Percentiles rank a stretch among this genome's conserved stretches.
Evolutionary conservation across 2,797 vertebrate species (phyloP).

Genomic region (Austrolebias charrua): DNA sequence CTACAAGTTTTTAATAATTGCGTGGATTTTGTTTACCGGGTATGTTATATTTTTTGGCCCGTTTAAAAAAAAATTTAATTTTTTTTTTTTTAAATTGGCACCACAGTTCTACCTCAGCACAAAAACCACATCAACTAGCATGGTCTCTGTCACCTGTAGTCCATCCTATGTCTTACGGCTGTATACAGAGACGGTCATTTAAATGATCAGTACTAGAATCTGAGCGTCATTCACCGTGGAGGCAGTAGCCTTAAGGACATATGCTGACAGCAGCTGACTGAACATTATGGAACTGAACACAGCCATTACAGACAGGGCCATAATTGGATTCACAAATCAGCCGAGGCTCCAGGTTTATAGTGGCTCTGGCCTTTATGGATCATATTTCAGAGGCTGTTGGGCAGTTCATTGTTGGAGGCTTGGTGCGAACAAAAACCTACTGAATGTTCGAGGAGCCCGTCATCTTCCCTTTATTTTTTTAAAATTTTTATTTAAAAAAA

Average conservation of each 20-base stretch:
- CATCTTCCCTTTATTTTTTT: conserved; percentile 13
- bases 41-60: no score
- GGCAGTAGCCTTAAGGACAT: conserved; percentile 53
- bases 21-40: no score
- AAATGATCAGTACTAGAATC: conserved; percentile 40
- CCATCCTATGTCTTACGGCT: conserved; percentile 6
- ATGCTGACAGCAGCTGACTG: conserved; percentile 75
- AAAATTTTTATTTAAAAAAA: conserved; percentile 12
- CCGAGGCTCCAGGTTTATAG: conserved; percentile 74
- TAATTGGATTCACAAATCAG: conserved; percentile 87
- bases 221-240: conserved; percentile 33
- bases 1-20: no score
- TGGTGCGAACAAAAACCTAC: conserved; percentile 49
- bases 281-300: conserved; percentile 78
- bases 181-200: conserved; percentile 36
- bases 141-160: not conserved
- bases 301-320: conserved; percentile 76
- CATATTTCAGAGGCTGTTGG: conserved; percentile 73
- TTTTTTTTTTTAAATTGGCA: not conserved
- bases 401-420: conserved; percentile 64
- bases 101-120: not conserved
- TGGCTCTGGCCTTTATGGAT: conserved; percentile 70
- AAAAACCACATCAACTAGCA: not conserved
- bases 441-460: conserved; percentile 22
- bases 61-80: no score